These are phyloP conservation scores for Drosophila kikkawai DNA, from an alignment of 1,140 invertebrate genomes.

Conservation along the genomic window DNA sequence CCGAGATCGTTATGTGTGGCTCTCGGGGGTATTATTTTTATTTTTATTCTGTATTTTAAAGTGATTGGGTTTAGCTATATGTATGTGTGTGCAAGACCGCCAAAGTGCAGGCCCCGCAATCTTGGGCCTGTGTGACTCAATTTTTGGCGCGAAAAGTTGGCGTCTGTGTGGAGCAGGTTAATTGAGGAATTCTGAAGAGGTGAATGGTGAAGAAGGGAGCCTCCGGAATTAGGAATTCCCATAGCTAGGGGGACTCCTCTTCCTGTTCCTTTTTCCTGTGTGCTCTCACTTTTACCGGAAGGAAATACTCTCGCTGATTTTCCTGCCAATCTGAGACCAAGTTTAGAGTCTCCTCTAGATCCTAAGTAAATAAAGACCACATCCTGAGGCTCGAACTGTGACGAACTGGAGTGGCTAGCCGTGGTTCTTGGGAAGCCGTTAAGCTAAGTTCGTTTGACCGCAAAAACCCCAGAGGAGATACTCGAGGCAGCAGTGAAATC, in stretches of 20 bases:
- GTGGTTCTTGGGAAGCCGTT: constrained; percentile 52
- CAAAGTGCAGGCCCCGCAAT: constrained; percentile 49
- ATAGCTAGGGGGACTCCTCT: constrained; percentile 13
- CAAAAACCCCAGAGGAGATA: constrained; percentile 43
- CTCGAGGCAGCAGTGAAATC: constrained; percentile 56
- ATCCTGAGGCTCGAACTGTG: constrained; percentile 44
- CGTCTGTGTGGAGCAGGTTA: constrained; percentile 67
- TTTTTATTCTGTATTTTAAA: constrained; percentile 12
- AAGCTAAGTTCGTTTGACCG: constrained; percentile 79
- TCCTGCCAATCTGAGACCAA: constrained; percentile 1
- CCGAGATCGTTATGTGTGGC: constrained; percentile 62
- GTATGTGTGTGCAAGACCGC: constrained; percentile 49
- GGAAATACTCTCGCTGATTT: constrained; percentile 42
- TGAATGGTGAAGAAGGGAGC: background rate
- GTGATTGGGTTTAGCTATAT: constrained; percentile 34
- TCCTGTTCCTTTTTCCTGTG: constrained; percentile 61
- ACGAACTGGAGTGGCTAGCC: constrained; percentile 15
- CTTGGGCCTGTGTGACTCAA: constrained; percentile 63
- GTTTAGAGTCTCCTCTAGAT: constrained; percentile 15
- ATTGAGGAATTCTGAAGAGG: constrained; percentile 6
- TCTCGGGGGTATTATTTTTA: constrained; percentile 24
- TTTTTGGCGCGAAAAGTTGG: constrained; percentile 81
- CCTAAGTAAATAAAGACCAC: constrained; percentile 70
- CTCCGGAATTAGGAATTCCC: constrained; percentile 21
- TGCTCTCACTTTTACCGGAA: constrained; percentile 44